Evolutionary conservation across 2,888 invertebrate genomes (phyloP).

Genomic region (Spilarctia lutea): DNA sequence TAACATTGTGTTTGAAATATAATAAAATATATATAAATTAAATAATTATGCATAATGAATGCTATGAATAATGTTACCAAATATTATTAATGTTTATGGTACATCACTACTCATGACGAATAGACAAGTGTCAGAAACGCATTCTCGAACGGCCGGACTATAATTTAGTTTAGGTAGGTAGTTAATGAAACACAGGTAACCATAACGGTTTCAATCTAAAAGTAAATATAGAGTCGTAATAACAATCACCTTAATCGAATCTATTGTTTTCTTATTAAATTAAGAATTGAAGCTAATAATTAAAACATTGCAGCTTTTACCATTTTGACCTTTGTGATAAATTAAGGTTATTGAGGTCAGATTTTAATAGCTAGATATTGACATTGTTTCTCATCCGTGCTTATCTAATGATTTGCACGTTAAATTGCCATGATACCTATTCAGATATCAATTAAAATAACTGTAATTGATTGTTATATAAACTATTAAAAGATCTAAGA

Average conservation of each 20-base stretch:
- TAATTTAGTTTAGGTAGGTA: no score
- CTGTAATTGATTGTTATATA: background rate
- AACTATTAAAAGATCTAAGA: background rate
- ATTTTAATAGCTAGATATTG: background rate
- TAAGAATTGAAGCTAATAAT: background rate
- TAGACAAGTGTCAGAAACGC: no score
- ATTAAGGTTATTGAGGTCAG: background rate
- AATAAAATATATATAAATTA: no score
- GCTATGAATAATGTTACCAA: no score
- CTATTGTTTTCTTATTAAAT: no score
- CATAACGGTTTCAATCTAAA: no score
- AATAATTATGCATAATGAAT: no score
- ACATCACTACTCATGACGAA: no score
- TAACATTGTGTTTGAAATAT: no score
- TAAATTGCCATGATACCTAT: background rate
- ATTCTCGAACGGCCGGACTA: no score
- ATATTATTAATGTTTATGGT: no score
- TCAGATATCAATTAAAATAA: background rate
- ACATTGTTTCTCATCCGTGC: background rate
- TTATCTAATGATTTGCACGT: background rate
- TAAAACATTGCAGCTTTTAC: background rate
- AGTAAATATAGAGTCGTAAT: background rate
- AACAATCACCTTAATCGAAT: background rate
- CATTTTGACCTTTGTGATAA: background rate
- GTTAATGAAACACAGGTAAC: no score